Evolutionary conservation across 2,888 invertebrate genomes (phyloP), one percentile per base, ranked within the genome.

Genomic region (Noctua fimbriata): DNA sequence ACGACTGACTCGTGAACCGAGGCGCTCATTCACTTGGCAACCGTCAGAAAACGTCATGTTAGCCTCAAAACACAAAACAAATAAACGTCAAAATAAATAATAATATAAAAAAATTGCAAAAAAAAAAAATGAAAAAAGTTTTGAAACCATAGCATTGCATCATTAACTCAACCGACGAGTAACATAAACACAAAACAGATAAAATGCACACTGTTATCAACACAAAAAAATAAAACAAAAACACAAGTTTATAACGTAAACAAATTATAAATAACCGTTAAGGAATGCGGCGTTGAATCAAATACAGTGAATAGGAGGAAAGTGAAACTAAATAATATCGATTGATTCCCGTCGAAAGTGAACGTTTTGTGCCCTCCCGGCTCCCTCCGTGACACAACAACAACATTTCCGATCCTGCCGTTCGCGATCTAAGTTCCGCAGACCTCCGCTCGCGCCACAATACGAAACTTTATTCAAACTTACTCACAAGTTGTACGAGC

Each of bases 221-320:
- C 66, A 87, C 28, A 75, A 78, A 81, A 60, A 72, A 85, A 69
- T 69, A 81, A 74, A 85, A 81, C 73, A 73, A 83, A 72, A 84
- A 83, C 83, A 84, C 73, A 76, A 75, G 70, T 75, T 67, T 32
- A 18, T 28, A 79, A 84, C 69, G 73, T 87, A 85, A 87, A 84
- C 87, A 87, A 84, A 87, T 79, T 87, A 83, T 75, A 79, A 87
- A 84, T 83, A 83, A 70, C 44, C 10, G 49, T 32, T 44, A 14
- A 58, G 70, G 87, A 87, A 84, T 84, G 79, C 69, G 63, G 72
- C 49, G 58, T 1, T 65, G 47, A 69, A 75, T 70, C 65, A 49
- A 76, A 63, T 66, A 70, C 28, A 74, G 58, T 36, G 16, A 16
- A 16, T 24, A 63, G 36, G 49, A 75, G 75, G 84, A 87, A 84